A percentile compares a stretch with the other conserved stretches of the same genome.
These are phyloP conservation scores for Upupa epops DNA, from an alignment of 2,113 vertebrate genomes.

Conservation along the genomic window DNA sequence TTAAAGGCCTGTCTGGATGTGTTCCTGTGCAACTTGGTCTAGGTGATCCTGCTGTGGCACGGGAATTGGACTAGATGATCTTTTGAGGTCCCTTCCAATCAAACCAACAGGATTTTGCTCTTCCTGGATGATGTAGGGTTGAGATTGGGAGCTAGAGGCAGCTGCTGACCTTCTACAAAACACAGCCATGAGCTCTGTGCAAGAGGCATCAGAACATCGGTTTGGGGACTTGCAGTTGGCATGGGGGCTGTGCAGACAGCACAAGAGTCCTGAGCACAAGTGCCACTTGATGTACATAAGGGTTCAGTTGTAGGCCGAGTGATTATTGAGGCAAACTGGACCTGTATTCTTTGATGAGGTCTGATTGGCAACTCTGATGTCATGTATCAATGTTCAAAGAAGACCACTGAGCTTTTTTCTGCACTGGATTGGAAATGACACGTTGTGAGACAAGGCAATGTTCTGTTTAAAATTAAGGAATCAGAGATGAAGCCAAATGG, in stretches of 20 bases:
- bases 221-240: background rate
- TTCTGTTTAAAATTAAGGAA: background rate
- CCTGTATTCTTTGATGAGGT: background rate
- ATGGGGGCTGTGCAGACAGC: background rate
- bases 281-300: background rate
- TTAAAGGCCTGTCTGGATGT: no score
- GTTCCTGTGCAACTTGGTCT: no score
- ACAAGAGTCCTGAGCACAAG: background rate
- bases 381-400: background rate
- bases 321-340: background rate
- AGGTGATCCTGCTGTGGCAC: no score
- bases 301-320: background rate
- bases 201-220: no score
- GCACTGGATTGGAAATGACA: background rate
- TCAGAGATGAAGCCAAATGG: background rate
- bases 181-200: background rate
- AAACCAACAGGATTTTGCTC: background rate
- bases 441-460: background rate
- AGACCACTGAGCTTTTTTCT: background rate
- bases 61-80: no score
- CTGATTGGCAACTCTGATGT: background rate
- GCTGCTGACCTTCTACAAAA: background rate
- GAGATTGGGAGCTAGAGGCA: background rate
- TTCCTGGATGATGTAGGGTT: fast-evolving
- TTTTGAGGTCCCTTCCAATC: no score